Evolutionary conservation across 2,888 invertebrate genomes (phyloP), one percentile per base, ranked within the genome.

Genomic region (Taenaris catops): DNA sequence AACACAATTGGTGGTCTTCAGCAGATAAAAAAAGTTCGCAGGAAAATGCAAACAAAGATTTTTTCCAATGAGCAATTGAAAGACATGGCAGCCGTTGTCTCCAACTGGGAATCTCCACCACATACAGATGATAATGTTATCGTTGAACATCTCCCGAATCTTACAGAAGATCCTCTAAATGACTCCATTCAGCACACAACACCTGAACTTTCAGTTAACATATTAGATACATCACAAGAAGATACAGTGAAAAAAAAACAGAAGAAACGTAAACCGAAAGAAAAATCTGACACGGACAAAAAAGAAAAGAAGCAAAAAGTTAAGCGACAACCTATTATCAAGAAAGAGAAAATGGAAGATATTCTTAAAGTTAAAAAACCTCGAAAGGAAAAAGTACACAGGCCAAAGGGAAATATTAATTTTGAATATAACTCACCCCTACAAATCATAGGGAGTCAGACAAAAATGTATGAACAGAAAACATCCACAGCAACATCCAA

Each of bases 61-160:
- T 36, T 83, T 0, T 78, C 83, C 0, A 55, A 55, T 4, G 72
- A 75, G 31, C 65, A 84, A 47, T 40, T 83, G 0, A 59, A 73
- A 35, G 55, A 58, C 7, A 72, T 83, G 76, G 66, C 70, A 3
- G 69, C 69, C 14, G 52, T 72, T 1, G 38, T 83, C 1, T 72
- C 78, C 0, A 72, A 63, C 34, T 84, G 79, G 75, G 74, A 81
- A 1, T 75, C 83, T 0, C 76, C 75, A 2, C 72, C 75, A 1
- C 74, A 78, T 34, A 58, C 63, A 16, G 65, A 62, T 17, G 34
- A 34, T 9, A 9, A 19, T 7, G 38, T 24, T 8, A 45, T 52
- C 19, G 44, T 52, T 4, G 58, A 55, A 3, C 53, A 58, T 19
- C 54, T 58, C 1, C 26, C 59, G 1, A 58, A 53, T 10, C 47